phyloP scores from a whole-genome alignment of 2,888 invertebrate genomes.

The Ochlodes sylvanus region DNA sequence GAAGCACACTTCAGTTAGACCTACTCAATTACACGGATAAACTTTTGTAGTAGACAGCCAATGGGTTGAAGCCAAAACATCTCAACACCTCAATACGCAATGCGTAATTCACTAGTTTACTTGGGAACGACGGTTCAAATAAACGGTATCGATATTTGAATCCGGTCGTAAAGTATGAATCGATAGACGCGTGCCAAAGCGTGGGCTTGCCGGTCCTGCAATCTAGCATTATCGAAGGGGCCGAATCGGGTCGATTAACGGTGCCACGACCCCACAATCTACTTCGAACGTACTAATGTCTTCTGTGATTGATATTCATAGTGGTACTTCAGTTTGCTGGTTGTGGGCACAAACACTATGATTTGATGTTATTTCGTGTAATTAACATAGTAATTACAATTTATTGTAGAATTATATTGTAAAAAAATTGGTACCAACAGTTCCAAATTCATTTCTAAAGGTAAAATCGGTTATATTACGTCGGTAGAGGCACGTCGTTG shows the following conservation, averaged over 20 bases:
- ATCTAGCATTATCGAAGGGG: conserved; percentile 55
- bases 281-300: conserved; percentile 13
- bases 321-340: not conserved
- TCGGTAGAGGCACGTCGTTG: conserved; percentile 8
- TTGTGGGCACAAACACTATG: not conserved
- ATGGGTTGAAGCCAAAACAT: too few relatives aligned
- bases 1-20: too few relatives aligned
- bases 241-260: conserved; percentile 32
- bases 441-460: too few relatives aligned
- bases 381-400: not conserved
- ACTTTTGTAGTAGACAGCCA: too few relatives aligned
- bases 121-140: too few relatives aligned
- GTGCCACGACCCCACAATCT: conserved; percentile 14
- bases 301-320: conserved; percentile 34
- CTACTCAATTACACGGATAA: too few relatives aligned
- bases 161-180: conserved; percentile 12
- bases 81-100: too few relatives aligned
- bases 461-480: too few relatives aligned
- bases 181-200: conserved; percentile 11
- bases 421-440: too few relatives aligned
- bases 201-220: conserved; percentile 40
- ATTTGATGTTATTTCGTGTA: not conserved
- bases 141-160: not conserved
- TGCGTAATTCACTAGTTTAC: too few relatives aligned
- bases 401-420: too few relatives aligned